Conservation (phyloP, 2,797 vertebrate species). For the Calcarius lapponicus region DNA sequence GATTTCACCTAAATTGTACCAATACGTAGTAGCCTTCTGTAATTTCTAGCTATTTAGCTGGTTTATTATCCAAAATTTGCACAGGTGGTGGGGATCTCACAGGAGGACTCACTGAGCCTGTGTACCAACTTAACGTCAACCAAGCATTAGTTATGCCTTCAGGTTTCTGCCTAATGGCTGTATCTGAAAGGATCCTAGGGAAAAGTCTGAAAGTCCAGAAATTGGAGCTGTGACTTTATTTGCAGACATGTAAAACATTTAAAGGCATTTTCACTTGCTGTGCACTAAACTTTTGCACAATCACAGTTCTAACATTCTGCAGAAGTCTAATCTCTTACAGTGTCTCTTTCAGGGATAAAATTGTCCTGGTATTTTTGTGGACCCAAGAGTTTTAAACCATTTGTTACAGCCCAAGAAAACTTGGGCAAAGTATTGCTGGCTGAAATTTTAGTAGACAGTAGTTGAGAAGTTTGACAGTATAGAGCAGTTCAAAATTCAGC, state of each 20-base stretch:
- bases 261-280: neutral
- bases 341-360: neutral
- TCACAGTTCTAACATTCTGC: neutral
- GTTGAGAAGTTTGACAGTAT: neutral
- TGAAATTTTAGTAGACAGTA: neutral
- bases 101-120: neutral
- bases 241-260: accelerated
- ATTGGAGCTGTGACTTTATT: neutral
- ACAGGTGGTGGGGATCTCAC: neutral
- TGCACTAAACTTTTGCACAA: neutral
- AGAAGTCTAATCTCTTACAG: neutral
- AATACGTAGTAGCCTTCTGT: neutral
- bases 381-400: neutral
- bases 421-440: neutral
- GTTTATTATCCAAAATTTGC: neutral
- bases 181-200: neutral
- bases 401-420: neutral
- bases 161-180: neutral
- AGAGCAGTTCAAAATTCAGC: neutral
- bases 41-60: neutral
- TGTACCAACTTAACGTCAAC: neutral
- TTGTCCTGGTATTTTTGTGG: neutral
- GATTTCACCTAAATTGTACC: neutral
- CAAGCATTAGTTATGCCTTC: neutral
- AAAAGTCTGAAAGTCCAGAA: neutral